Base-by-base conservation (phyloP, 2,888 invertebrate genomes). In the Lithophane leautieri region DNA sequence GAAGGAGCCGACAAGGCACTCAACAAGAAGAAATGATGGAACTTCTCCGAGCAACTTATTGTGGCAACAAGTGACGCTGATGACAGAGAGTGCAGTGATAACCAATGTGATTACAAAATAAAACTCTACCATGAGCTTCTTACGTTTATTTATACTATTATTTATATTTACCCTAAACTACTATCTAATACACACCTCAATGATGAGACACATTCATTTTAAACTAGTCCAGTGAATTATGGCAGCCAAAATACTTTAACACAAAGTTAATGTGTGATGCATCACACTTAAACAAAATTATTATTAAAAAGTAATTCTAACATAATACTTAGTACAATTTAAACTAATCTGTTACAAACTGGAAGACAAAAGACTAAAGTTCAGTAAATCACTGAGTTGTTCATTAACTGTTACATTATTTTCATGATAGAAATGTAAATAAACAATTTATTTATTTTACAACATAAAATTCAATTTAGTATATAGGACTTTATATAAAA, bases 1-100 rank as follows among this genome's bases (percentile, higher is more conserved):
- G 97, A 97, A 88, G 98, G 98, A 50, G 96, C 98, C 28, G 98
- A 98, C 94, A 97, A 97, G 88, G 98, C 98, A 22, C 97, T 98
- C 34, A 98, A 98, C 90, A 97, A 97, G 92, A 97, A 97, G 91
- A 97, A 96, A 86, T 89, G 85, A 88, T 77, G 28, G 22, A 52
- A 70, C 40, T 28, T 67, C 61, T 44, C 52, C 56, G 68, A 76
- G 79, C 83, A 40, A 88, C 77, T 69, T 34, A 42, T 34, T 34
- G 58, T 62, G 73, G 54, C 72, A 25, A 72, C 69, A 77, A 86
- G 76, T 85, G 79, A 68, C 70, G 16, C 81, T 82, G 79, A 82
- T 68, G 70, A 77, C 87, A 78, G 73, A 83, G 81, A 86, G 85
- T 81, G 73, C 71, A 78, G 83, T 85, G 86, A 86, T 76, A 44